A percentile compares a stretch with the other conserved stretches of the same genome.
These are phyloP conservation scores for Lithophane semibrunnea DNA, from an alignment of 2,888 invertebrate genomes.

Conservation along the genomic window DNA sequence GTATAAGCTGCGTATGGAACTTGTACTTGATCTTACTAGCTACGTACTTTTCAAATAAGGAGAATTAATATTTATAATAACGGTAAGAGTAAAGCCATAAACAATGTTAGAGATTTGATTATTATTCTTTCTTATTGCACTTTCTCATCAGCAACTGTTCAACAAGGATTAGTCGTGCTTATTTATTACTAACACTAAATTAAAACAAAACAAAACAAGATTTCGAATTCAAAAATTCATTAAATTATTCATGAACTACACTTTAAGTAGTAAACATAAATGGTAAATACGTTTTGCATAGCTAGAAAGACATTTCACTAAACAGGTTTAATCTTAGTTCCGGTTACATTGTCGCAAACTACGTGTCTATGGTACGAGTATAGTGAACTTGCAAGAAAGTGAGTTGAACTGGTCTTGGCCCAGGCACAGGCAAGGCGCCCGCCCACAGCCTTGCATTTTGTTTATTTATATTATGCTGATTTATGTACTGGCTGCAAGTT, in stretches of 20 bases:
- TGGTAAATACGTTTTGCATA: constrained; percentile 7
- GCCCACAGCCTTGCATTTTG: constrained; percentile 57
- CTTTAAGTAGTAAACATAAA: constrained; percentile 17
- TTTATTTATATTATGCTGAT: constrained; percentile 65
- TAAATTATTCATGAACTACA: constrained; percentile 31
- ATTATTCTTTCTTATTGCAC: not conserved
- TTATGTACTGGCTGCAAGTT: constrained; percentile 62
- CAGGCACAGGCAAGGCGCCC: constrained; percentile 54
- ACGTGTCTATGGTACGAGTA: constrained; percentile 21
- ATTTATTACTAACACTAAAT: not conserved
- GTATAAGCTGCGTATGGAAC: constrained; percentile 37
- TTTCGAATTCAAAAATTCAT: constrained; percentile 7
- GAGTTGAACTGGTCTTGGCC: constrained; percentile 54
- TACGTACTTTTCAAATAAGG: constrained; percentile 10
- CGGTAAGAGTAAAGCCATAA: no score
- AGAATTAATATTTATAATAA: not conserved
- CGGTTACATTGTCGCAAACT: constrained; percentile 36
- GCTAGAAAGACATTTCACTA: constrained; percentile 20
- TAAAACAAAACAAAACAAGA: constrained; percentile 4
- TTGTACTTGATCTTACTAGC: constrained; percentile 29
- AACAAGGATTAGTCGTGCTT: not conserved
- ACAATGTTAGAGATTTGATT: not conserved
- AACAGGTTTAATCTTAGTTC: constrained; percentile 41
- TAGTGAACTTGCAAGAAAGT: constrained; percentile 63
- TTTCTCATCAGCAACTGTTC: not conserved